These are phyloP conservation scores for Myotis findleyi DNA, from an alignment of 2,797 vertebrate species.

Conservation along the genomic window DNA sequence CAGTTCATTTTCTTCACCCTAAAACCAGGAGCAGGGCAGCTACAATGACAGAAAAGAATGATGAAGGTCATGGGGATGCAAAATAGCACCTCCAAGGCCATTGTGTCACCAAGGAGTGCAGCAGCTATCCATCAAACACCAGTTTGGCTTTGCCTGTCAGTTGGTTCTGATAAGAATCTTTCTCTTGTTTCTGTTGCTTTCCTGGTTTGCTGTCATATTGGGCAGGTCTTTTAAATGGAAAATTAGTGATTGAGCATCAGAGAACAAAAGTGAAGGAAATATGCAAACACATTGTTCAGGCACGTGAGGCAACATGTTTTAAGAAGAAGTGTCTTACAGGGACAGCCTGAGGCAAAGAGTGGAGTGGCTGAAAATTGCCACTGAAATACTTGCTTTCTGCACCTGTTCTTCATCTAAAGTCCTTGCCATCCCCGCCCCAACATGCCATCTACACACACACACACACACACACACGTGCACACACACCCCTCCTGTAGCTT, in stretches of 20 bases:
- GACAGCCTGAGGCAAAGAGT: background rate
- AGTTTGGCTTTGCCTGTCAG: background rate
- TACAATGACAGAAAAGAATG: background rate
- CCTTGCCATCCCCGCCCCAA: background rate
- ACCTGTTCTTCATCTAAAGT: background rate
- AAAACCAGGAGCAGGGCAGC: background rate
- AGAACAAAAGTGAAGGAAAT: background rate
- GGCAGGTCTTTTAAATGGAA: background rate
- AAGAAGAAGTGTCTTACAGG: background rate
- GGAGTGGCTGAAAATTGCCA: background rate
- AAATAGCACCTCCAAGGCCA: background rate
- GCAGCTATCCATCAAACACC: background rate
- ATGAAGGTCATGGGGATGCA: background rate
- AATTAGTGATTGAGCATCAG: background rate
- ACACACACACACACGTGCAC: background rate
- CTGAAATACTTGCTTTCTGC: background rate
- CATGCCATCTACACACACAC: background rate
- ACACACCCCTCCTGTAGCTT: background rate
- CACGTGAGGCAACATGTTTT: background rate
- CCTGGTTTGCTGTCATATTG: background rate
- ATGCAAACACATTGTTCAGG: background rate
- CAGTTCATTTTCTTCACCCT: constrained; percentile 18
- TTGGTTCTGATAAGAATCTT: background rate
- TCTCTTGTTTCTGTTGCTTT: background rate
- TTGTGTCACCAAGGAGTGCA: background rate